Conservation (phyloP, 2,113 vertebrate genomes). For the Pygathrix nemaeus region DNA sequence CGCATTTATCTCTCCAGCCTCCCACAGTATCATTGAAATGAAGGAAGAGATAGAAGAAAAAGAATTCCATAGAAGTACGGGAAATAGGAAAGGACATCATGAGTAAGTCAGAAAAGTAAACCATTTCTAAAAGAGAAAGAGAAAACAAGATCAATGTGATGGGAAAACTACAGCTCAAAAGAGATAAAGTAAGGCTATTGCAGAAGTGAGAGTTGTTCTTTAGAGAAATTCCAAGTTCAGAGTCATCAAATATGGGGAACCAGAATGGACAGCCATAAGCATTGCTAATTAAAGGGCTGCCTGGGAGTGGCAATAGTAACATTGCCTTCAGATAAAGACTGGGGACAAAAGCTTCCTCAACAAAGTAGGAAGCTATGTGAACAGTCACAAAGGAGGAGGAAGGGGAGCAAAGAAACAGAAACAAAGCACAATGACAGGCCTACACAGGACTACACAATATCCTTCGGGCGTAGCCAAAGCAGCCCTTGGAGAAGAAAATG, state of each 20-base stretch:
- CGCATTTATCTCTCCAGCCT: background rate
- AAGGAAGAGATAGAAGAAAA: background rate
- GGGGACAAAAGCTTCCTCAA: slow-evolving; percentile 7
- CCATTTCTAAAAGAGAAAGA: background rate
- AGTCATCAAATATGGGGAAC: background rate
- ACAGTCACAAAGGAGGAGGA: background rate
- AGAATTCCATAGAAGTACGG: background rate
- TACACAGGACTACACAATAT: accelerated
- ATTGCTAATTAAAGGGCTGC: background rate
- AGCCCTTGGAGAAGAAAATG: background rate
- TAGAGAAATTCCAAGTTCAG: slow-evolving; percentile 28
- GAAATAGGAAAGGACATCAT: background rate
- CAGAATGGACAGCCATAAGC: background rate
- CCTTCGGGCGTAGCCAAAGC: background rate
- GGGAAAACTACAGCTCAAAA: background rate
- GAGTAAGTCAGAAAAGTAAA: background rate
- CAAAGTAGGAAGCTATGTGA: background rate
- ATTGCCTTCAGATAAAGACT: background rate
- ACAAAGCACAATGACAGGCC: background rate
- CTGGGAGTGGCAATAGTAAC: background rate
- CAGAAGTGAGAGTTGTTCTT: background rate
- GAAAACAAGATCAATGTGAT: background rate
- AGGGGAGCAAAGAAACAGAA: background rate
- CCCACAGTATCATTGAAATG: background rate
- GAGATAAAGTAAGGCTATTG: background rate